These are phyloP conservation scores for Mola mola DNA, from an alignment of 2,113 vertebrate genomes.

Conservation along the genomic window DNA sequence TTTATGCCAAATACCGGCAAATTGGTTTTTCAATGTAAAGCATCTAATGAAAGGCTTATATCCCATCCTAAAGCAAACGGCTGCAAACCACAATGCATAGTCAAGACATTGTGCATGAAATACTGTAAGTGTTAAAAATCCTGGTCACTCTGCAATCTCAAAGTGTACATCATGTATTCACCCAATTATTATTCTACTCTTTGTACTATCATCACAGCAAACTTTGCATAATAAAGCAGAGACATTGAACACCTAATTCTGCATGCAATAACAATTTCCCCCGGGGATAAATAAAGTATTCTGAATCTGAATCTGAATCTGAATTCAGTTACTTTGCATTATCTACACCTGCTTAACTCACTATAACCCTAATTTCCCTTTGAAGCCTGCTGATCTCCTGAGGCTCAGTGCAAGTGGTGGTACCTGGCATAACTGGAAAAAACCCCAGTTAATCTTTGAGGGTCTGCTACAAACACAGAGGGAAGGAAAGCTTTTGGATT, in stretches of 20 bases:
- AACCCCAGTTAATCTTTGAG: constrained; percentile 33
- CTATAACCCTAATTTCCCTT: constrained; percentile 34
- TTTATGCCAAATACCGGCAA: no score
- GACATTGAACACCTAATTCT: constrained; percentile 1
- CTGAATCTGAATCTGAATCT: no score
- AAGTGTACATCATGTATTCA: not conserved
- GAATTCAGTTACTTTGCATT: constrained; percentile 13
- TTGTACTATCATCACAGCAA: not conserved
- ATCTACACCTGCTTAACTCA: constrained; percentile 16
- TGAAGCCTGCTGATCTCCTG: constrained; percentile 45
- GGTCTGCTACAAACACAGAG: constrained; percentile 28
- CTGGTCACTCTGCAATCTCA: not conserved
- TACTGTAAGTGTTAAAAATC: not conserved
- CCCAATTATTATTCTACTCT: not conserved
- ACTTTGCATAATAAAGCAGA: constrained; percentile 20
- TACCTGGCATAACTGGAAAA: constrained; percentile 32
- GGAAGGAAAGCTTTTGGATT: constrained; percentile 42
- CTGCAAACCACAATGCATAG: no score
- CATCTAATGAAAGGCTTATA: no score
- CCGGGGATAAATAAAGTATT: no score
- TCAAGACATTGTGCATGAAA: not conserved
- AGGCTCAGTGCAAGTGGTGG: constrained; percentile 14
- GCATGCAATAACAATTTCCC: no score
- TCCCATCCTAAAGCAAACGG: not conserved
- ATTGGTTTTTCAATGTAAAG: no score